phyloP scores from a whole-genome alignment of 2,113 vertebrate genomes.

The Nycticorax nycticorax region DNA sequence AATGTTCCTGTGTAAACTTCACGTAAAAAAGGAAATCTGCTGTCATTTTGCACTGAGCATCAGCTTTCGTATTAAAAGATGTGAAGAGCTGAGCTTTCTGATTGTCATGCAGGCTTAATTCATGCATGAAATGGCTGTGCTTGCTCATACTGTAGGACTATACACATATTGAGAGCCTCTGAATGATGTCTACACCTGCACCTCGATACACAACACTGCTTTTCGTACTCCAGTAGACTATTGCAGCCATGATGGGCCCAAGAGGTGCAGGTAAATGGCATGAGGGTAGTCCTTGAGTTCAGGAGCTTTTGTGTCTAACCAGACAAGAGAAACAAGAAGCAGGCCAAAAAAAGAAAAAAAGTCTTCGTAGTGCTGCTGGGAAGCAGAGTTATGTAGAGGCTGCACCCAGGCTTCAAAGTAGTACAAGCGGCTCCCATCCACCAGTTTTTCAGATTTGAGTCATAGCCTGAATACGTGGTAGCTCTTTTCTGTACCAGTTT shows the following conservation, averaged over 20 bases:
- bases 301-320: neutral
- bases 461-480: neutral
- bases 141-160: neutral
- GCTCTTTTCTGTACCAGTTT: neutral
- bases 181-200: neutral
- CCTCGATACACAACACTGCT: neutral
- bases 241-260: neutral
- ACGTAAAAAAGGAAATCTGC: neutral
- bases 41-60: neutral
- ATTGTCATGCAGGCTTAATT: neutral
- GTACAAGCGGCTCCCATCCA: neutral
- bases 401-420: neutral
- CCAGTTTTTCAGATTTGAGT: neutral
- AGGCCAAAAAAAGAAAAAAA: neutral
- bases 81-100: neutral
- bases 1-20: neutral
- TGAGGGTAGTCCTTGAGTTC: neutral
- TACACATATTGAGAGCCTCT: neutral
- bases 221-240: neutral
- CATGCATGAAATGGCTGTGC: neutral
- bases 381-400: neutral
- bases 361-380: neutral
- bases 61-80: neutral
- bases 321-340: neutral
- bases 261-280: neutral